phyloP scores from a whole-genome alignment of 2,888 invertebrate species.

The Drosophila antonietae region DNA sequence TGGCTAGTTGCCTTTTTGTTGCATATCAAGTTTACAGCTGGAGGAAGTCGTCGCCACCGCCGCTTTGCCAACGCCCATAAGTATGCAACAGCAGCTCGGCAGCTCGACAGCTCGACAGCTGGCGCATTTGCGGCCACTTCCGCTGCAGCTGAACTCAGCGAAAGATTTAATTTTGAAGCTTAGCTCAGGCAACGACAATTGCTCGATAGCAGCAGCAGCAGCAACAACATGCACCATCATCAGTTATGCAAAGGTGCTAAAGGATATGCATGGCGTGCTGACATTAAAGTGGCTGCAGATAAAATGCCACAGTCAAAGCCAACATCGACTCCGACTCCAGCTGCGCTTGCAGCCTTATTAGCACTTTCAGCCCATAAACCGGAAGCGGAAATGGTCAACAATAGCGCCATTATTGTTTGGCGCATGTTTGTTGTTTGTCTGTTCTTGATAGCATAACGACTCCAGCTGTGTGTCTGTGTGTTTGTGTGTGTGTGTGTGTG shows the following conservation, averaged over 20 bases:
- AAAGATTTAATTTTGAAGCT: slow-evolving; percentile 43
- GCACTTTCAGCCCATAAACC: slow-evolving; percentile 75
- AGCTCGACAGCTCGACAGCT: slow-evolving; percentile 16
- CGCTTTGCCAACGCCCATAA: slow-evolving; percentile 36
- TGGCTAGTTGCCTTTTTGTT: slow-evolving; percentile 46
- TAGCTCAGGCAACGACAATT: slow-evolving; percentile 22
- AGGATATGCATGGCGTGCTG: slow-evolving; percentile 1
- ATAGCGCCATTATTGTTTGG: slow-evolving; percentile 78
- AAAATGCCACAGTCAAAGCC: slow-evolving; percentile 9
- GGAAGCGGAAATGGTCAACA: slow-evolving; percentile 78
- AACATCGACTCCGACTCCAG: slow-evolving; percentile 1
- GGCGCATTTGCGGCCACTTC: slow-evolving; percentile 43
- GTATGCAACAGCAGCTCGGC: slow-evolving; percentile 45
- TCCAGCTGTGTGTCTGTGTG: slow-evolving; percentile 1
- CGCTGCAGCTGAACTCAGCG: slow-evolving; percentile 37
- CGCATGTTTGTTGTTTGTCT: slow-evolving; percentile 72
- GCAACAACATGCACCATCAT: neutral
- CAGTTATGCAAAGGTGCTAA: slow-evolving; percentile 27
- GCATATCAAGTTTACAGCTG: slow-evolving; percentile 49
- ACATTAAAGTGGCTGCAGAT: slow-evolving; percentile 19
- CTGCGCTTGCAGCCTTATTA: slow-evolving; percentile 62
- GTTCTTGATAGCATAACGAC: slow-evolving; percentile 62
- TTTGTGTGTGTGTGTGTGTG: neutral
- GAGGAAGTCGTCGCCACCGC: slow-evolving; percentile 29
- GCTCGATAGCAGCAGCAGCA: slow-evolving; percentile 12